Evolutionary conservation across 1,140 invertebrate species (phyloP).

Genomic region (Drosophila obscura): DNA sequence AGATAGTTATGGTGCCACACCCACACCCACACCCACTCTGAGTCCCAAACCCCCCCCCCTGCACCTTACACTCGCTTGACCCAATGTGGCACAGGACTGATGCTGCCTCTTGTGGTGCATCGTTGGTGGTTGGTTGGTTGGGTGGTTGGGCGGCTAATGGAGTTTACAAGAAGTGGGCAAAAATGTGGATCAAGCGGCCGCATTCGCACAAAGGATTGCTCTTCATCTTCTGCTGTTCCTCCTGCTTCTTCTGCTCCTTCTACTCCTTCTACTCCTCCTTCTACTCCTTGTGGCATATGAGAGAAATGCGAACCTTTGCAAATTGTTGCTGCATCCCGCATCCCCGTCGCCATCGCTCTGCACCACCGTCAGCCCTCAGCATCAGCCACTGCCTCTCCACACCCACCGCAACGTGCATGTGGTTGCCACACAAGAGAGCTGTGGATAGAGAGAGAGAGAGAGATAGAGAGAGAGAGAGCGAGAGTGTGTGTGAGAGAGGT

Average conservation of each 20-base stretch:
- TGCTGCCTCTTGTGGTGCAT: slow-evolving; percentile 13
- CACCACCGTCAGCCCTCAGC: neutral
- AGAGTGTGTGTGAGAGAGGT: neutral
- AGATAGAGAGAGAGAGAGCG: neutral
- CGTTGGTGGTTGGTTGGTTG: slow-evolving; percentile 14
- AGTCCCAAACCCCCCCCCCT: too few species aligned
- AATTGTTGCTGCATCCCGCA: slow-evolving; percentile 64
- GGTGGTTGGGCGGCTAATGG: slow-evolving; percentile 61
- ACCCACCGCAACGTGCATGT: slow-evolving; percentile 50
- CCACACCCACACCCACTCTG: too few species aligned
- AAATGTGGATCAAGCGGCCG: slow-evolving; percentile 71
- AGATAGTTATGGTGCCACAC: slow-evolving; percentile 35
- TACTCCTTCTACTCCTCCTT: neutral
- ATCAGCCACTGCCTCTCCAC: neutral
- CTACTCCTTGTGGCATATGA: slow-evolving; percentile 1
- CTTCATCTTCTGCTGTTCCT: slow-evolving; percentile 15
- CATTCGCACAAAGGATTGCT: slow-evolving; percentile 56
- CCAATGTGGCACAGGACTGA: slow-evolving; percentile 3
- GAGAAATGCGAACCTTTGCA: slow-evolving; percentile 68
- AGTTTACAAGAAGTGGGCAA: slow-evolving; percentile 61
- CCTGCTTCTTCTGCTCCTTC: neutral
- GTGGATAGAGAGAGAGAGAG: neutral
- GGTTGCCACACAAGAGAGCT: slow-evolving; percentile 29
- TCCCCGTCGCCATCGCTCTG: slow-evolving; percentile 16
- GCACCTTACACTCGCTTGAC: slow-evolving; percentile 12